Evolutionary conservation across 2,888 invertebrate genomes (phyloP), one percentile per base, ranked within the genome.

Genomic region (Antheraea assamensis): DNA sequence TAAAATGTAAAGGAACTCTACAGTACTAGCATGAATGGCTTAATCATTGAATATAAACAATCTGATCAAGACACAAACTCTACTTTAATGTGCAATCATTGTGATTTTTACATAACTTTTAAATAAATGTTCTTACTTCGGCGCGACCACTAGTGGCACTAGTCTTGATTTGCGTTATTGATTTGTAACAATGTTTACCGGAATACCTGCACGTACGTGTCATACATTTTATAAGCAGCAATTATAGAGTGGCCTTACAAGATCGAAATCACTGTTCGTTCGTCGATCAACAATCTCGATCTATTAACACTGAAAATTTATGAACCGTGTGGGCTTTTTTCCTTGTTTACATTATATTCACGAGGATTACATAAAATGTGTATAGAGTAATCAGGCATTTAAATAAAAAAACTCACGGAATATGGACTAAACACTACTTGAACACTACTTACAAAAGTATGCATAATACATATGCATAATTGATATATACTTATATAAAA

Each of bases 201-300:
- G 55, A 52, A 52, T 52, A 52, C 52, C 52, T 52, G 13, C 10
- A 52, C 55, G n/a, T 10, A 55, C 55, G 8, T 55, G 55, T 55
- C n/a, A 55, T n/a, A 55, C 55, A 55, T n/a, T 55, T n/a, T 55
- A n/a, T 21, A 55, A 55, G n/a, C 55, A 55, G 21, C n/a, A 55
- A 55, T 21, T 55, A 55, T 55, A 55, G n/a, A 7, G n/a, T 55
- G 55, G 55, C 8, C n/a, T 55, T 55, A 55, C n/a, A 55, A 55
- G 55, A 55, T 55, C 7, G n/a, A n/a, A 55, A 55, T 55, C 55
- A 55, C 55, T 61, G 61, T 61, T 61, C 27, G 61, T 27, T 61
- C 61, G 27, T 61, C 61, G 7, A 27, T 27, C 61, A 61, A 27
- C 61, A 13, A 27, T 15, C 61, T 61, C 13, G 27, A 3, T 61